Conservation (phyloP, 2,113 vertebrate species). For the Todiramphus saurophagus region DNA sequence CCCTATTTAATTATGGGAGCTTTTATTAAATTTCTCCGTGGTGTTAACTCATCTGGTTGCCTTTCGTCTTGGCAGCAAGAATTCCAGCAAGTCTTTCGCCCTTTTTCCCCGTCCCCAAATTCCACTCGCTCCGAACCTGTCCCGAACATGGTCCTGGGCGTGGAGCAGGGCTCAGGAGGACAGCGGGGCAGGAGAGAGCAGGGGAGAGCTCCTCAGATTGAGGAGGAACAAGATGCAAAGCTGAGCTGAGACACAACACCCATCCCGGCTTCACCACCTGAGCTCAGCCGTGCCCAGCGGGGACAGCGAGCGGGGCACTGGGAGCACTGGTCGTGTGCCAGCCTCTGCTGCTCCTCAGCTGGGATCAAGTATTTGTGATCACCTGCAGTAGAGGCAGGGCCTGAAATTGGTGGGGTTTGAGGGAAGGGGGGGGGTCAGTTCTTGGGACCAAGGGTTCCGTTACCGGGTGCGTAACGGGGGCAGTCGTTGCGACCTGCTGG, state of each 20-base stretch:
- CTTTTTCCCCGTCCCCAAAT: not conserved
- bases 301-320: no score
- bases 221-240: not conserved
- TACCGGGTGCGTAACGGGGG: accelerated
- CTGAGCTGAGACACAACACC: not conserved
- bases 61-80: not conserved
- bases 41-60: not conserved
- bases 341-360: not conserved
- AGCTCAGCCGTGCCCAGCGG: no score
- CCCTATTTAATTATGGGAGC: constrained; percentile 10
- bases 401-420: no score
- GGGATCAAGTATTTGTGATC: no score
- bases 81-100: not conserved
- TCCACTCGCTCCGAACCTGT: not conserved
- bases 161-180: not conserved
- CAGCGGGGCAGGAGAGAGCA: not conserved
- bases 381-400: no score
- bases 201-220: accelerated
- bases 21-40: not conserved
- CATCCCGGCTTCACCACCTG: not conserved
- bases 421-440: not conserved
- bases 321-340: no score
- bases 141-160: not conserved
- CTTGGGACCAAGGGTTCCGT: not conserved
- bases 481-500: not conserved